These are phyloP conservation scores for Ariopsis seemanni DNA, from an alignment of 2,113 vertebrate species.

Conservation along the genomic window DNA sequence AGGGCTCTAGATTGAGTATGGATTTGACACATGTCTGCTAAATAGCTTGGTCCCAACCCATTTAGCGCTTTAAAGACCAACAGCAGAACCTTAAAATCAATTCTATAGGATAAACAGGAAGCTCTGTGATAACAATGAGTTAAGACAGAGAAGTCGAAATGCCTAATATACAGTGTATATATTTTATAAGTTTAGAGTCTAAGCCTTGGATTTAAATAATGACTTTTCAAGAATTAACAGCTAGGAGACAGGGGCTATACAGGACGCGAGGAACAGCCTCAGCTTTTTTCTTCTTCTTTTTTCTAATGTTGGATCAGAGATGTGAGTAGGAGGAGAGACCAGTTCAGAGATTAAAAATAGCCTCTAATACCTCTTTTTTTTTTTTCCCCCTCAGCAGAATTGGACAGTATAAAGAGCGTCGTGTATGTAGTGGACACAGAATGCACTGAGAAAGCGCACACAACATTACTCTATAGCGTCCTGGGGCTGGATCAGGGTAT, in stretches of 20 bases:
- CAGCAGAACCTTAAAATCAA: no score
- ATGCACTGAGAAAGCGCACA: background rate
- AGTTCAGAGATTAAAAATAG: conserved; percentile 82
- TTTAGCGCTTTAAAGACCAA: no score
- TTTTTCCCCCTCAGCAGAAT: conserved; percentile 72
- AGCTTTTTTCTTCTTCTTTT: conserved; percentile 43
- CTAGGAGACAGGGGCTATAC: conserved; percentile 47
- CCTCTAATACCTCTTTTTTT: conserved; percentile 65
- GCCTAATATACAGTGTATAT: background rate
- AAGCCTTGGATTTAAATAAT: background rate
- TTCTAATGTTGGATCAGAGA: conserved; percentile 67
- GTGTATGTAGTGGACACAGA: conserved; percentile 41
- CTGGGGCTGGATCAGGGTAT: background rate
- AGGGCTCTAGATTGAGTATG: no score
- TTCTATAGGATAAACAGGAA: background rate
- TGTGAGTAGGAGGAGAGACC: conserved; percentile 75
- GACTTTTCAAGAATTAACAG: background rate
- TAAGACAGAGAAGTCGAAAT: background rate
- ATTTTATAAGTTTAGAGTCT: background rate
- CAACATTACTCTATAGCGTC: conserved; percentile 30
- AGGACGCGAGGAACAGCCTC: conserved; percentile 60
- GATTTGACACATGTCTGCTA: no score
- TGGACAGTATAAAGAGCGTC: conserved; percentile 81
- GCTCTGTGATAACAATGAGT: background rate
- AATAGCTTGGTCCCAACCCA: no score